Evolutionary conservation across 2,113 vertebrate genomes (phyloP).

Genomic region (Leiothrix lutea): DNA sequence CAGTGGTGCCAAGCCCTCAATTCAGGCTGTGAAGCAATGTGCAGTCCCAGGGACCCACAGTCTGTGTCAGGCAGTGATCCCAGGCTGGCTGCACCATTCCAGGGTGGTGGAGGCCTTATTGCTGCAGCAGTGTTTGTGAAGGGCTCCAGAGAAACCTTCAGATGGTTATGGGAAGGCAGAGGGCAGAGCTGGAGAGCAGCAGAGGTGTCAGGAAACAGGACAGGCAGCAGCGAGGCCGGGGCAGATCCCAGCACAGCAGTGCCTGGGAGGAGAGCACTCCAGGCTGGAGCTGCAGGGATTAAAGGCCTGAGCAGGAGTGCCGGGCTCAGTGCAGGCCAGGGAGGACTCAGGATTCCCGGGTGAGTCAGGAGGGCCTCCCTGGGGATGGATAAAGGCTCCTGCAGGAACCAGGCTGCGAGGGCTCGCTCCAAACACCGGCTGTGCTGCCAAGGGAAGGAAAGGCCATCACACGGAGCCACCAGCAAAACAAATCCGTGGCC

Average conservation of each 20-base stretch:
- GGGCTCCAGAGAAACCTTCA: neutral
- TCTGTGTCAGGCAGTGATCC: neutral
- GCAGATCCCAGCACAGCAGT: neutral
- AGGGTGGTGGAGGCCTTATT: rapidly evolving
- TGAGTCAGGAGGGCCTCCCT: neutral
- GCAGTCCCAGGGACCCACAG: neutral
- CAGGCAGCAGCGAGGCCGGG: neutral
- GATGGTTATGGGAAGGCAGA: rapidly evolving
- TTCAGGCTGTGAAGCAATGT: neutral
- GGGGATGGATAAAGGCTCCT: neutral
- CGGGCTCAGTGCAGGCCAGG: neutral
- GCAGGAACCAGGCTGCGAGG: neutral
- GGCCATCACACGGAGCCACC: neutral
- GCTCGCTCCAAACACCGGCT: neutral
- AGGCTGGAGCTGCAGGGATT: neutral
- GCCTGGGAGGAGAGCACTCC: neutral
- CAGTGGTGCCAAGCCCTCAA: neutral
- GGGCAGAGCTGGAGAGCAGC: neutral
- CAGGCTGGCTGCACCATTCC: neutral
- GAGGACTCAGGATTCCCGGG: rapidly evolving
- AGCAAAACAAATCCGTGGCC: neutral
- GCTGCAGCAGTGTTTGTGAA: rapidly evolving
- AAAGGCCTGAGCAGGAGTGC: neutral
- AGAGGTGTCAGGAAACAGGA: rapidly evolving
- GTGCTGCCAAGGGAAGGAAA: neutral